Percentiles rank a stretch among this genome's conserved stretches.
These are phyloP conservation scores for Threskiornis aethiopicus DNA, from an alignment of 2,797 vertebrate species.

Conservation along the genomic window DNA sequence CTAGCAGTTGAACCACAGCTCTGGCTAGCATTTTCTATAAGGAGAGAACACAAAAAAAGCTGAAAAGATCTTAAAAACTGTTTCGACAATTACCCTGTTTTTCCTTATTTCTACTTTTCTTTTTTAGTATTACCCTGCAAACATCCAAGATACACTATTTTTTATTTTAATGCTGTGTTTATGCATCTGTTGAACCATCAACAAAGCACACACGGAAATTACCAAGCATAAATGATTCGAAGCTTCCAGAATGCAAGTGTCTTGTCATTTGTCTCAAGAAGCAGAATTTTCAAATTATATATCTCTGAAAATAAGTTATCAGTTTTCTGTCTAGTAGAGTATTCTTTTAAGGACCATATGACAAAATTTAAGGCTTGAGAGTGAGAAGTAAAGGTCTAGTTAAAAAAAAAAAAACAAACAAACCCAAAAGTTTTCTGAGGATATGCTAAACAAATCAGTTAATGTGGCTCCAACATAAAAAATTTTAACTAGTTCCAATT, in stretches of 20 bases:
- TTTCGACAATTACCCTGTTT: neutral
- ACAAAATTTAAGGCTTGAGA: neutral
- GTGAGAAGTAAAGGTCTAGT: neutral
- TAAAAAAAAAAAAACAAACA: neutral
- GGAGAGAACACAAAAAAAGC: neutral
- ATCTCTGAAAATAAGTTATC: neutral
- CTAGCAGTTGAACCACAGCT: neutral
- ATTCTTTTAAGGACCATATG: neutral
- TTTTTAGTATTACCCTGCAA: neutral
- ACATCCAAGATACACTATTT: neutral
- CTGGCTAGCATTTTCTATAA: neutral
- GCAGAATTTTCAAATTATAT: neutral
- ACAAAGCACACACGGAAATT: neutral
- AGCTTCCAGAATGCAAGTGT: neutral
- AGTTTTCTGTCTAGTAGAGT: neutral
- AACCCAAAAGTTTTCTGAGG: neutral
- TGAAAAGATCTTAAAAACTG: neutral
- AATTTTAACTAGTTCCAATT: neutral
- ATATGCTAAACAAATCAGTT: neutral
- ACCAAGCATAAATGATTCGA: neutral
- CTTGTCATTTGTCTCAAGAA: neutral
- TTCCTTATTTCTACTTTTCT: neutral
- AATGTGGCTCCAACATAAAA: neutral
- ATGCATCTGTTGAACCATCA: neutral
- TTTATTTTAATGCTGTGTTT: neutral